Conservation (phyloP, 2,113 vertebrate genomes). For the Mustela lutreola region DNA sequence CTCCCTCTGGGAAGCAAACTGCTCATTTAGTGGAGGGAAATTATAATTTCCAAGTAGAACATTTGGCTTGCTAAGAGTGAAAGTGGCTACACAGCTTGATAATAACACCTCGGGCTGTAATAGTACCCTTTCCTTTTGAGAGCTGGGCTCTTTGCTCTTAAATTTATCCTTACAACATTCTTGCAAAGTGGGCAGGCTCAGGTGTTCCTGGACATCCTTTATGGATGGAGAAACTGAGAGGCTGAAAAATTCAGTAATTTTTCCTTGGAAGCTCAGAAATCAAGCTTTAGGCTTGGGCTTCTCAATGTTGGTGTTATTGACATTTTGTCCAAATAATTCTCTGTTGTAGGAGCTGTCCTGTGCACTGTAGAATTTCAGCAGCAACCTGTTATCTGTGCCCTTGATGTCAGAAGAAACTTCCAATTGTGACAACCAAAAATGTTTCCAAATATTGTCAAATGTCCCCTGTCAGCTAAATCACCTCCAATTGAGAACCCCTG, state of each 20-base stretch:
- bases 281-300: constrained; percentile 30
- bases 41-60: constrained; percentile 80
- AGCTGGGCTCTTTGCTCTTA: constrained; percentile 45
- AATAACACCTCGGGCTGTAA: constrained; percentile 71
- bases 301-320: constrained; percentile 16
- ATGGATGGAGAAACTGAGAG: constrained; percentile 55
- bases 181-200: constrained; percentile 53
- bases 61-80: constrained; percentile 78
- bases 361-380: not conserved
- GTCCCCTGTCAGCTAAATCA: not conserved
- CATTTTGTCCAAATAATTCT: constrained; percentile 19
- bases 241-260: constrained; percentile 58
- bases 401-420: not conserved
- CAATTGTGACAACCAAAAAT: constrained; percentile 47
- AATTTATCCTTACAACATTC: constrained; percentile 69
- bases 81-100: constrained; percentile 76
- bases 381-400: not conserved
- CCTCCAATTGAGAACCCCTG: not conserved
- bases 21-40: constrained; percentile 77
- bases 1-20: constrained; percentile 79
- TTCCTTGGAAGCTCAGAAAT: constrained; percentile 59
- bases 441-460: not conserved
- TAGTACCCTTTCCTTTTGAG: constrained; percentile 65
- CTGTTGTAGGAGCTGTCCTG: not conserved
- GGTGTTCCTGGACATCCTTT: constrained; percentile 54